Evolutionary conservation across 2,797 vertebrate genomes (phyloP).

Genomic region (Sebastes nivosus): DNA sequence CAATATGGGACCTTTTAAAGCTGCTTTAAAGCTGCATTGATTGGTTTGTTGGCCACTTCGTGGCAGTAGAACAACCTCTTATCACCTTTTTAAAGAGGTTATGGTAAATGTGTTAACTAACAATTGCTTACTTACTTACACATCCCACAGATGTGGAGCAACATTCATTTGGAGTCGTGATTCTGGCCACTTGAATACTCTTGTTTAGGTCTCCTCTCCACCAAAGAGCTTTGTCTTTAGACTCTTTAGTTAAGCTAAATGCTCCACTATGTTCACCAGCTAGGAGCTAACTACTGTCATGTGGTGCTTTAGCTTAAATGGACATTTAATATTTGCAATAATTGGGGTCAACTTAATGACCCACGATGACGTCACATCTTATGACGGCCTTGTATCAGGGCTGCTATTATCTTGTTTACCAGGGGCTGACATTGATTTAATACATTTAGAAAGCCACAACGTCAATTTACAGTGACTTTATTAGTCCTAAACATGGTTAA

Average conservation of each 20-base stretch:
- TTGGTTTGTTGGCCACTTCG: too few relatives aligned
- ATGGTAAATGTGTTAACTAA: neutral
- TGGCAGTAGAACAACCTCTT: neutral
- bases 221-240: neutral
- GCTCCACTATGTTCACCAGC: neutral
- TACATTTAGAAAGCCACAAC: rapidly evolving
- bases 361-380: too few relatives aligned
- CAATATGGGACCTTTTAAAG: too few relatives aligned
- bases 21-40: neutral
- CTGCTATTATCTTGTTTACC: neutral
- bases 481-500: neutral
- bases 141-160: neutral
- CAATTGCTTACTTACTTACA: neutral
- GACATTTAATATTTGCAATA: neutral
- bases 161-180: neutral
- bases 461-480: neutral
- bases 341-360: neutral
- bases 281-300: neutral
- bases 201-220: neutral
- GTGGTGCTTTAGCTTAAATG: neutral
- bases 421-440: neutral
- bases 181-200: neutral
- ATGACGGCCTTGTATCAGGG: neutral
- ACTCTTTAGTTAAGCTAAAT: neutral
- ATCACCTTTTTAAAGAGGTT: neutral